phyloP scores from a whole-genome alignment of 2,113 vertebrate genomes.

The Pelobates fuscus region DNA sequence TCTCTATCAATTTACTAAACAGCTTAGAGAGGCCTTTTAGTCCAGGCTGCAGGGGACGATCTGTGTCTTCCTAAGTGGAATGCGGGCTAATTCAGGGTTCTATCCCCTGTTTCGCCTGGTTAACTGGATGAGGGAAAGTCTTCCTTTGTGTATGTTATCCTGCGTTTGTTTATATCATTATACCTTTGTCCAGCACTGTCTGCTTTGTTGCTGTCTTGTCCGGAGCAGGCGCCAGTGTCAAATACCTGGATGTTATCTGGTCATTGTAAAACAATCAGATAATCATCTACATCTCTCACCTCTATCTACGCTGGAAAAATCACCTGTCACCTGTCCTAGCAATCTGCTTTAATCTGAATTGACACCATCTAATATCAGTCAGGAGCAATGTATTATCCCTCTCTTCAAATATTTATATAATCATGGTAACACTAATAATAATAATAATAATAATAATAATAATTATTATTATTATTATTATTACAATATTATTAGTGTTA shows the following conservation, averaged over 20 bases:
- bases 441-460: too few relatives aligned
- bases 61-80: not conserved
- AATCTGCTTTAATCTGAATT: too few relatives aligned
- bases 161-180: not conserved
- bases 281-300: slow-evolving; percentile 3
- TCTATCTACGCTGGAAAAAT: not conserved
- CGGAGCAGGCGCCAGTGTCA: slow-evolving; percentile 72
- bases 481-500: too few relatives aligned
- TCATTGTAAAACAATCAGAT: slow-evolving; percentile 58
- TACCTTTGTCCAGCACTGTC: slow-evolving; percentile 45
- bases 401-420: too few relatives aligned
- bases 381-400: too few relatives aligned
- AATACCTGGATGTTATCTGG: slow-evolving; percentile 65
- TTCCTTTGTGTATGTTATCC: not conserved
- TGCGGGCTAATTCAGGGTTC: not conserved
- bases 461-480: too few relatives aligned
- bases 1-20: too few relatives aligned
- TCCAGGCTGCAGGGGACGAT: not conserved
- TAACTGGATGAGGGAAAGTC: slow-evolving; percentile 59
- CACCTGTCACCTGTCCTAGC: slow-evolving; percentile 8
- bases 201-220: slow-evolving; percentile 60
- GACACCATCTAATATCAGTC: too few relatives aligned
- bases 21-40: not conserved
- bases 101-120: slow-evolving; percentile 31
- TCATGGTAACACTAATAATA: too few relatives aligned